A percentile compares a stretch with the other conserved stretches of the same genome.
phyloP scores from a whole-genome alignment of 2,888 invertebrate genomes.

The Folsomia candida region DNA sequence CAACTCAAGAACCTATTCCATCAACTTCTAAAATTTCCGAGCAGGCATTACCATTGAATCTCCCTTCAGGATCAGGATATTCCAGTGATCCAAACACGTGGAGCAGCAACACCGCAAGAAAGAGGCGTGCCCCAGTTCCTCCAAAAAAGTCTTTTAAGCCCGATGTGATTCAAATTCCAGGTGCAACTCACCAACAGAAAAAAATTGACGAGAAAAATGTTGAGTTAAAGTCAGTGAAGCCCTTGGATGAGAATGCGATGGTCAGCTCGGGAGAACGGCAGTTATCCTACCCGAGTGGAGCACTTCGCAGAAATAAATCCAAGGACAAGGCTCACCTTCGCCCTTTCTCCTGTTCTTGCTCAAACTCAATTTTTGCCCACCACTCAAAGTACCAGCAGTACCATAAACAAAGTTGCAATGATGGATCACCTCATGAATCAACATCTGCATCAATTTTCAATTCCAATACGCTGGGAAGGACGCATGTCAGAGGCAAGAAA shows the following conservation, averaged over 20 bases:
- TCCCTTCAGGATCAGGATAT: conserved; percentile 1
- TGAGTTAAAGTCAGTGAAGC: conserved; percentile 5
- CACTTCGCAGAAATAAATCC: background rate
- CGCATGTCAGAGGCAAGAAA: conserved; percentile 44
- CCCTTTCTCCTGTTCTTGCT: background rate
- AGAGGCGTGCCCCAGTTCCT: conserved; percentile 26
- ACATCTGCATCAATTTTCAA: background rate
- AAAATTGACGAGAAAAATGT: background rate
- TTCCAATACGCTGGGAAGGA: conserved; percentile 22
- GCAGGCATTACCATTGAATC: background rate
- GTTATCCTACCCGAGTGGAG: background rate
- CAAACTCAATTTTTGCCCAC: conserved; percentile 6
- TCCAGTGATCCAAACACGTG: conserved; percentile 14
- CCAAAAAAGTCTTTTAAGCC: background rate
- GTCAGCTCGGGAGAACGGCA: no score
- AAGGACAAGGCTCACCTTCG: conserved; percentile 1
- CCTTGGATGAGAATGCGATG: background rate
- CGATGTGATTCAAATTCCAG: background rate
- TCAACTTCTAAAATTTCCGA: conserved; percentile 12
- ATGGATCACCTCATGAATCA: background rate
- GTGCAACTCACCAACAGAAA: background rate
- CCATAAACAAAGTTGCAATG: background rate
- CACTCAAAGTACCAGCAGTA: conserved; percentile 2
- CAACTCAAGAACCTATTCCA: conserved; percentile 18
- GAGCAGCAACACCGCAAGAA: conserved; percentile 27